Conservation (phyloP, 2,113 vertebrate genomes). For the Melanerpes formicivorus region DNA sequence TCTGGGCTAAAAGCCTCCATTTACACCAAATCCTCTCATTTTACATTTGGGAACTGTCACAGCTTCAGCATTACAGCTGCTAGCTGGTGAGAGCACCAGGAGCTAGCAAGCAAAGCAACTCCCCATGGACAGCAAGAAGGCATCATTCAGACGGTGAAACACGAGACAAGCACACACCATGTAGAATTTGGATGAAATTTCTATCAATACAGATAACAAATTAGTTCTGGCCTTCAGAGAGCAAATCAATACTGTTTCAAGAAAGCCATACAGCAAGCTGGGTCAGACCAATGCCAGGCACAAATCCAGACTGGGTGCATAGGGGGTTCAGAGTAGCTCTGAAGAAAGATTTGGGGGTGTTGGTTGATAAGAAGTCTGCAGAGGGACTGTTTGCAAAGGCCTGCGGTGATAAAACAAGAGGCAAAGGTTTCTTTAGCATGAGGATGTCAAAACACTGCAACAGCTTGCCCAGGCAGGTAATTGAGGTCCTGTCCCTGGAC, state of each 20-base stretch:
- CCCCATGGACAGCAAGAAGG: not conserved
- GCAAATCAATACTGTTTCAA: not conserved
- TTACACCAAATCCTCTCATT: not conserved
- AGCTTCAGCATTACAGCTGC: not conserved
- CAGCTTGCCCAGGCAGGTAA: too few species aligned
- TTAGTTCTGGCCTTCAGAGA: not conserved
- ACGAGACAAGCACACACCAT: not conserved
- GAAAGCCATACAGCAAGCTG: not conserved
- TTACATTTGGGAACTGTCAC: not conserved
- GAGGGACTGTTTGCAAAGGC: too few species aligned
- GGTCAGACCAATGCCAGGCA: too few species aligned
- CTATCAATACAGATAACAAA: not conserved
- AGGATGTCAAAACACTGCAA: too few species aligned
- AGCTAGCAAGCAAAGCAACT: not conserved
- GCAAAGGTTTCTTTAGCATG: too few species aligned
- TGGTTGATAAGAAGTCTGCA: too few species aligned
- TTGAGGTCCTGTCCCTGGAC: too few species aligned
- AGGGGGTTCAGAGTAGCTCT: too few species aligned
- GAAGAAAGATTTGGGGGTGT: too few species aligned
- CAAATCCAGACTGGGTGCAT: too few species aligned
- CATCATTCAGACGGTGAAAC: not conserved
- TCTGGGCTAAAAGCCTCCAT: not conserved
- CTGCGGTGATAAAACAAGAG: too few species aligned
- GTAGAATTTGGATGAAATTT: not conserved
- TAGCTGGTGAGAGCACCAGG: not conserved